Conservation (phyloP, 2,113 vertebrate species). For the Scalopus aquaticus region DNA sequence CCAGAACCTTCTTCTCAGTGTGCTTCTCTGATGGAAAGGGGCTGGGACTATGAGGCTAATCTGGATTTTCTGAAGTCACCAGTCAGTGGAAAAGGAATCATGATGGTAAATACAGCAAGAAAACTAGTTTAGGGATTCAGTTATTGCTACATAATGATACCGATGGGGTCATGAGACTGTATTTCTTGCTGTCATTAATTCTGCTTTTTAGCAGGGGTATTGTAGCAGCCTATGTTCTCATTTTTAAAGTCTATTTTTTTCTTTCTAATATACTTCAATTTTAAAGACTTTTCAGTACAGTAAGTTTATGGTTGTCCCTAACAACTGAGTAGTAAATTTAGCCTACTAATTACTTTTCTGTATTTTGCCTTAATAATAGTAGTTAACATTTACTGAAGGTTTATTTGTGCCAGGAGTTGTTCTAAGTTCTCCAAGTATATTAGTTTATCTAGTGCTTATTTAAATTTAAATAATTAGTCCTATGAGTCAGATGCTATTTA, state of each 20-base stretch:
- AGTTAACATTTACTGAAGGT: conserved; percentile 48
- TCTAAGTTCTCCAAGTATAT: conserved; percentile 13
- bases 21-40: not conserved
- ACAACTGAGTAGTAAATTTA: conserved; percentile 57
- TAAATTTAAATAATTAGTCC: conserved; percentile 21
- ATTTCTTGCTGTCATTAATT: not conserved
- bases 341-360: conserved; percentile 51
- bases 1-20: not conserved
- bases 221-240: not conserved
- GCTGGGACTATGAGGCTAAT: not conserved
- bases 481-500: conserved; percentile 1
- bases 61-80: not conserved
- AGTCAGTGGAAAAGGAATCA: not conserved
- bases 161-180: fast-evolving
- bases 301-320: conserved; percentile 25
- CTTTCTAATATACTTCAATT: not conserved
- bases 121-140: not conserved
- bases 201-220: not conserved
- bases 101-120: not conserved
- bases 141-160: not conserved
- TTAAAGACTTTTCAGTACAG: conserved; percentile 33
- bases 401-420: conserved; percentile 52
- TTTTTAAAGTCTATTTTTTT: not conserved
- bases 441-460: conserved; percentile 38
- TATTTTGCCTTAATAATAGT: conserved; percentile 57